phyloP scores from a whole-genome alignment of 2,113 vertebrate species.

The Rhegmatorhina hoffmannsi region DNA sequence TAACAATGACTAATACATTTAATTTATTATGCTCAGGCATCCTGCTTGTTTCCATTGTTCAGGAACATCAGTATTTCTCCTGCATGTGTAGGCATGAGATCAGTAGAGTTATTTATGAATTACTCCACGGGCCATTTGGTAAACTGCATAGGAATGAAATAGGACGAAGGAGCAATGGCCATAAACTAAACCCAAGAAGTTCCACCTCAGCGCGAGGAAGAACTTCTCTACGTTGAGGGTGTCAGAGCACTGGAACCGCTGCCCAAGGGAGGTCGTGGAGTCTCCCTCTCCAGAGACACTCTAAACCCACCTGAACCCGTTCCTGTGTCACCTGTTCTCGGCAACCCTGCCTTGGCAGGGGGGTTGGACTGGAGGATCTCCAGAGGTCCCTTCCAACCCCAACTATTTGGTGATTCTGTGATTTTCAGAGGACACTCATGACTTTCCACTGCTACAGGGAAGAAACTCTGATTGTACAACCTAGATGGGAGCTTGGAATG shows the following conservation, averaged over 20 bases:
- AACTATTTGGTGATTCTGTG: not conserved
- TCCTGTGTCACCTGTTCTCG: not conserved
- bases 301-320: rapidly evolving
- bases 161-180: not conserved
- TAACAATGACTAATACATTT: not conserved
- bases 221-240: not conserved
- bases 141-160: not conserved
- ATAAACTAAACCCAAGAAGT: not conserved
- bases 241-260: too few relatives aligned
- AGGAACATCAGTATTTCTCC: not conserved
- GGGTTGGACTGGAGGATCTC: not conserved
- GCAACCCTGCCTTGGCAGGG: not conserved
- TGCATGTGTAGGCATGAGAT: rapidly evolving
- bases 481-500: not conserved
- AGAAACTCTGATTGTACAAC: not conserved
- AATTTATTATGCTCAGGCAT: not conserved
- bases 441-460: not conserved
- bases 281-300: not conserved
- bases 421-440: not conserved
- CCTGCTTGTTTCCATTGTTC: not conserved
- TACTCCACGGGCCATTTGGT: not conserved
- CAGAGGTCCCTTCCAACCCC: not conserved
- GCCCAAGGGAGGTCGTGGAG: not conserved
- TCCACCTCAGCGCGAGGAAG: not conserved
- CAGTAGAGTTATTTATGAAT: not conserved